phyloP scores from a whole-genome alignment of 2,888 invertebrate genomes.

The Volucella inflata region DNA sequence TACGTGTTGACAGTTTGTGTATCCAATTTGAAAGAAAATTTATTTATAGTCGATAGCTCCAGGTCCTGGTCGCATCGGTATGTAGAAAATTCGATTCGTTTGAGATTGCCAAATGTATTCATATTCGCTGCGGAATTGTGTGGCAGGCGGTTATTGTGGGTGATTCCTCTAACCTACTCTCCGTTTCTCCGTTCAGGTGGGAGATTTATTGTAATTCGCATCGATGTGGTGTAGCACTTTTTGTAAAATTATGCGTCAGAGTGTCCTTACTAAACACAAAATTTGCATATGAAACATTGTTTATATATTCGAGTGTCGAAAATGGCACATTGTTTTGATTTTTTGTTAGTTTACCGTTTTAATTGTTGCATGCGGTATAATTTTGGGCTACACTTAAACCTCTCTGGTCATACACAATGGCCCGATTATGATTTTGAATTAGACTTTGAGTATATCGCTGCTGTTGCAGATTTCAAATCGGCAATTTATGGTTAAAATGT shows the following conservation, averaged over 20 bases:
- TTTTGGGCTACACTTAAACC: constrained; percentile 15
- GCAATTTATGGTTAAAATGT: not conserved
- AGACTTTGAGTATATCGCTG: not conserved
- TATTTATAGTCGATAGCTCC: constrained; percentile 64
- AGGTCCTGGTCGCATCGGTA: constrained; percentile 5
- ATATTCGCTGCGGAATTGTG: no score
- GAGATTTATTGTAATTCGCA: constrained; percentile 33
- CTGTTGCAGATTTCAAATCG: constrained; percentile 22
- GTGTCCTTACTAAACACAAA: not conserved
- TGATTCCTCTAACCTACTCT: not conserved
- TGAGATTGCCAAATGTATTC: constrained; percentile 13
- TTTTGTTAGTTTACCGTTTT: constrained; percentile 26
- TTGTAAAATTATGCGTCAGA: constrained; percentile 18
- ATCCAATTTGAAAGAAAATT: constrained; percentile 70
- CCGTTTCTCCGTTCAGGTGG: no score
- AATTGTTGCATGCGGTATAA: constrained; percentile 2
- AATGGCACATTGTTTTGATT: constrained; percentile 22
- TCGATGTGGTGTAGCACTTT: constrained; percentile 1
- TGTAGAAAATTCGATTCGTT: constrained; percentile 6
- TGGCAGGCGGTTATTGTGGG: not conserved
- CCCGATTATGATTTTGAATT: not conserved
- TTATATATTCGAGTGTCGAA: constrained; percentile 32
- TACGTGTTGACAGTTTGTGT: constrained; percentile 74
- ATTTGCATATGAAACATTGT: constrained; percentile 52
- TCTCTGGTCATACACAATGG: constrained; percentile 17